Percentiles rank a stretch among this genome's conserved stretches.
These are phyloP conservation scores for Acleris holmiana DNA, from an alignment of 2,888 invertebrate genomes.

Conservation along the genomic window DNA sequence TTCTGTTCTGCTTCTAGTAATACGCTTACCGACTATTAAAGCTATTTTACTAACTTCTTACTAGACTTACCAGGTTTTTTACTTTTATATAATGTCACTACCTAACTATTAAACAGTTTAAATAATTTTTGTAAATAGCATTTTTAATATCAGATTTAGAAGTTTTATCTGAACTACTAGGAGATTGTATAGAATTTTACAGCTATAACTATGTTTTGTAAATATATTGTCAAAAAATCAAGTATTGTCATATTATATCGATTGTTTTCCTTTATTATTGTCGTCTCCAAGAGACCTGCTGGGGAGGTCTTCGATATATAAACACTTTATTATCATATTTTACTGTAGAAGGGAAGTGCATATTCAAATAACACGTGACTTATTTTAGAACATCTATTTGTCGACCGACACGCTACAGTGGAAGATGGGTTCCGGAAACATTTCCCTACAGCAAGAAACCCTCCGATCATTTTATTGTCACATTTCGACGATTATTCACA, in stretches of 20 bases:
- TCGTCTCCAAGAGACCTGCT: constrained; percentile 17
- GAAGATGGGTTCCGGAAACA: constrained; percentile 8
- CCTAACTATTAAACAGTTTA: constrained; percentile 35
- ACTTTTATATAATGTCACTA: constrained; percentile 37
- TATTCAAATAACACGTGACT: constrained; percentile 31
- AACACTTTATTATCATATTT: constrained; percentile 3
- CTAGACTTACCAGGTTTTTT: constrained; percentile 38
- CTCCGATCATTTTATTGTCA: constrained; percentile 1
- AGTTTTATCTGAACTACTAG: constrained; percentile 33
- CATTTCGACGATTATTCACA: not conserved
- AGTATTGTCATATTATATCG: constrained; percentile 44
- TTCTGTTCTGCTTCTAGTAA: constrained; percentile 32
- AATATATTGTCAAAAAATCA: constrained; percentile 57
- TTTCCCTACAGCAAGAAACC: constrained; percentile 8
- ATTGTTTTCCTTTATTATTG: constrained; percentile 22
- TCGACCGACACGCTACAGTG: constrained; percentile 7
- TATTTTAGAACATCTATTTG: constrained; percentile 21
- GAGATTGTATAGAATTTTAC: constrained; percentile 29
- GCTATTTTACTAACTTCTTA: constrained; percentile 74
- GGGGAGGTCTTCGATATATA: constrained; percentile 16
- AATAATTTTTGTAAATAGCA: constrained; percentile 39
- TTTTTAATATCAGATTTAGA: constrained; percentile 34
- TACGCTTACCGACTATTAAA: constrained; percentile 74
- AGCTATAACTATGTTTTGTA: constrained; percentile 44
- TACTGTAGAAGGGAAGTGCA: constrained; percentile 28